Conservation (phyloP, 2,113 vertebrate species). For the Astatotilapia flaviijosephi region DNA sequence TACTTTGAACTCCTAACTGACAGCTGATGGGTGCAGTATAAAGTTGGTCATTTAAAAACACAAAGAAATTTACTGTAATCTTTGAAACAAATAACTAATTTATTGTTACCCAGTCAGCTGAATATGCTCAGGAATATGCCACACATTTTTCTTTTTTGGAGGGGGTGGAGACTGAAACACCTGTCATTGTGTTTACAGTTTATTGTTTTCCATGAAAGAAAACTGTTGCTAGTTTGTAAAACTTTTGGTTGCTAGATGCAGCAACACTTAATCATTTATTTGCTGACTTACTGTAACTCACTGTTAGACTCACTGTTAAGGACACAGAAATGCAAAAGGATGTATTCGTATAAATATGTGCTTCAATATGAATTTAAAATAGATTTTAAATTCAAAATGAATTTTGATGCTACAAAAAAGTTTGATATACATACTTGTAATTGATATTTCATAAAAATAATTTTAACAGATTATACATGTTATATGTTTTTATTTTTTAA, state of each 20-base stretch:
- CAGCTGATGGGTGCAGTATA: fast-evolving
- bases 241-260: not conserved
- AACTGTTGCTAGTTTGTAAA: not conserved
- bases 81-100: not conserved
- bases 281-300: not conserved
- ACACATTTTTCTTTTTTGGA: not conserved
- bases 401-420: not conserved
- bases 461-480: not conserved
- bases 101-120: not conserved
- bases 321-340: not conserved
- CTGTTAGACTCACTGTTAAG: not conserved
- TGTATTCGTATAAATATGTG: not conserved
- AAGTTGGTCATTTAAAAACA: not conserved
- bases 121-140: not conserved
- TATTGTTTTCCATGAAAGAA: not conserved
- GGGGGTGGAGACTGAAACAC: not conserved
- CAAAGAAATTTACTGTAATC: not conserved
- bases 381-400: not conserved
- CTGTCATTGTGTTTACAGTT: not conserved
- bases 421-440: not conserved
- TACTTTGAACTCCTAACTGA: fast-evolving
- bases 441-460: not conserved
- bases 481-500: not conserved
- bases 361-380: not conserved
- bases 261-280: not conserved